These are phyloP conservation scores for Phalangium opilio DNA, from an alignment of 2,888 invertebrate species.

Conservation along the genomic window DNA sequence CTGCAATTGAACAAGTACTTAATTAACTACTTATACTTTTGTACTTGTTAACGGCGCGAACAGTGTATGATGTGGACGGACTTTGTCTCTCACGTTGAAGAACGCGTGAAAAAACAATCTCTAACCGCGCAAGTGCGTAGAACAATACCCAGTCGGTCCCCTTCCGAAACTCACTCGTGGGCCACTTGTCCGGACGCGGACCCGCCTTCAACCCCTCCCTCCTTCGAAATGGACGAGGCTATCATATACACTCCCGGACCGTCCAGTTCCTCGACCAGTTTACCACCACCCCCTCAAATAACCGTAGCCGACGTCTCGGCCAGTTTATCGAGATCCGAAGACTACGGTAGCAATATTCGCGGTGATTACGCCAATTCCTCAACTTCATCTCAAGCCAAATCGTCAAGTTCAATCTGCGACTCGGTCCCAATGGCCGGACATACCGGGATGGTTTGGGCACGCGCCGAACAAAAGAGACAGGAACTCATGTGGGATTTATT, in stretches of 20 bases:
- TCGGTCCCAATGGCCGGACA: background rate
- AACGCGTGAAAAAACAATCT: slow-evolving; percentile 3
- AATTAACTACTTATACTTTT: background rate
- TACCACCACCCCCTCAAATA: too few relatives aligned
- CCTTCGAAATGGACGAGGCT: background rate
- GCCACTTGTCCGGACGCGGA: background rate
- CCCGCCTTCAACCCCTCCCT: background rate
- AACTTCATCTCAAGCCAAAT: too few relatives aligned
- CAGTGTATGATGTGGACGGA: slow-evolving; percentile 33
- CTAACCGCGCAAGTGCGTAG: background rate
- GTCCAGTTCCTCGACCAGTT: background rate
- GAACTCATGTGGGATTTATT: slow-evolving; percentile 47
- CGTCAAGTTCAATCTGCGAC: too few relatives aligned
- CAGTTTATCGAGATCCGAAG: background rate
- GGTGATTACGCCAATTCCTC: background rate
- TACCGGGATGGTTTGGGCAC: slow-evolving; percentile 12
- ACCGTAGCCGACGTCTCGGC: background rate
- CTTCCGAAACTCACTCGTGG: background rate
- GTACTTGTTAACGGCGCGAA: background rate
- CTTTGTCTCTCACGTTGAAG: slow-evolving; percentile 26
- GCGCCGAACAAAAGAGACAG: slow-evolving; percentile 31
- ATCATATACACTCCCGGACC: background rate
- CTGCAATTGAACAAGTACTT: too few relatives aligned
- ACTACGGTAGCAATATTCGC: background rate
- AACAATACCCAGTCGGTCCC: background rate